Evolutionary conservation across 1,140 invertebrate genomes (phyloP).

Genomic region (Helicoverpa armigera): DNA sequence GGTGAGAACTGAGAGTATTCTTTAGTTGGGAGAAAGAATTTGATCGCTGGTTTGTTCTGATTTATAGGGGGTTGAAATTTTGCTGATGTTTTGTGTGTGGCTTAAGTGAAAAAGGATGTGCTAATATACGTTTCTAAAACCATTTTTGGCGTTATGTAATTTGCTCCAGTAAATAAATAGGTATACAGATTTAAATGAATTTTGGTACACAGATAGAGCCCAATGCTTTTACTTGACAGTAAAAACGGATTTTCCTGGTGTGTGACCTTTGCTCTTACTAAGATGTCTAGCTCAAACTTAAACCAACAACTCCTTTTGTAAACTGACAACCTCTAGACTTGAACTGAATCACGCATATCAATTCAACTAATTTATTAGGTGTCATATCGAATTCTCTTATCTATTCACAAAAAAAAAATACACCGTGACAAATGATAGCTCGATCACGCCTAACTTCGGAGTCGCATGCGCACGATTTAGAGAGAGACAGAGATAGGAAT

Average conservation of each 20-base stretch:
- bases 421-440: constrained; percentile 77
- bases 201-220: no score
- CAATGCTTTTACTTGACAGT: no score
- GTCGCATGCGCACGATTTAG: constrained; percentile 62
- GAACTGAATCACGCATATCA: constrained; percentile 53
- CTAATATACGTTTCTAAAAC: no score
- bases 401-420: constrained; percentile 69
- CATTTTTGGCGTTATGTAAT: no score
- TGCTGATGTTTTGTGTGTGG: no score
- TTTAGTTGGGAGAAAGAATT: not conserved
- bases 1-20: not conserved
- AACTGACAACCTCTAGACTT: not conserved
- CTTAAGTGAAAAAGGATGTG: no score
- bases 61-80: not conserved
- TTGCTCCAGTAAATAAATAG: no score
- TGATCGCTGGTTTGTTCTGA: not conserved
- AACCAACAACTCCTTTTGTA: not conserved
- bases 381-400: constrained; percentile 73
- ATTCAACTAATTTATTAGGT: constrained; percentile 69
- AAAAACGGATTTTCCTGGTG: no score
- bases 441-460: constrained; percentile 55
- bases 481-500: constrained; percentile 55
- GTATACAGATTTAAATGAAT: no score
- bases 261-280: no score
- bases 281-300: no score